Evolutionary conservation across 2,888 invertebrate species (phyloP).

Genomic region (Nymphalis c-album): DNA sequence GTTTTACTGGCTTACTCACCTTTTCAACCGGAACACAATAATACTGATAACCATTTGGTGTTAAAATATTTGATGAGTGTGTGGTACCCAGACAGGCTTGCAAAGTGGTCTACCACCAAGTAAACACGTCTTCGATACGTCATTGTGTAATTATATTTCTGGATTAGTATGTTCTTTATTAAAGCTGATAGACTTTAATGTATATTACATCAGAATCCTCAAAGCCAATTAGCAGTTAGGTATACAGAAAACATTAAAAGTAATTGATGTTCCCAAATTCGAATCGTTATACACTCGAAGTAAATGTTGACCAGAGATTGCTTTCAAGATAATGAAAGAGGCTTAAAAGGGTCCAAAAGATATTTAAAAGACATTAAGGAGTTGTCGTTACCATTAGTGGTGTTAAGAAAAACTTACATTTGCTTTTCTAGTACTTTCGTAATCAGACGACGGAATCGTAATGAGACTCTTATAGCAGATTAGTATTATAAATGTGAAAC

Average conservation of each 20-base stretch:
- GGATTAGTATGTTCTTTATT: not conserved
- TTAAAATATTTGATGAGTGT: too few relatives aligned
- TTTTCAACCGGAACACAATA: too few relatives aligned
- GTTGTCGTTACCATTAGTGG: conserved; percentile 12
- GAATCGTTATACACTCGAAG: conserved; percentile 14
- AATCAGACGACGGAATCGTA: not conserved
- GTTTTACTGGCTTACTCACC: too few relatives aligned
- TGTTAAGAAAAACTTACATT: conserved; percentile 9
- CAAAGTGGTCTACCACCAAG: too few relatives aligned
- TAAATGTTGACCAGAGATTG: conserved; percentile 35
- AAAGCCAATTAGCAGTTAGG: conserved; percentile 4
- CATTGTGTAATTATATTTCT: not conserved
- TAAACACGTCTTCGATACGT: too few relatives aligned
- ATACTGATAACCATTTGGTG: too few relatives aligned
- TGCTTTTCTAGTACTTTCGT: not conserved
- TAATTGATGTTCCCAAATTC: conserved; percentile 11
- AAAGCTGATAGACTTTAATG: too few relatives aligned
- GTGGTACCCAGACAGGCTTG: too few relatives aligned
- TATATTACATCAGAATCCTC: too few relatives aligned
- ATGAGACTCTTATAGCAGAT: not conserved
- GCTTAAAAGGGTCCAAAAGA: conserved; percentile 33
- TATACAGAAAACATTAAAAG: conserved; percentile 5
- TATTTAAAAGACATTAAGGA: conserved; percentile 28
- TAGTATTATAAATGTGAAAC: not conserved
- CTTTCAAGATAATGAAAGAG: conserved; percentile 37